Percentiles rank a stretch among this genome's conserved stretches.
Conservation (phyloP, 1,140 invertebrate species). For the Adelges cooleyi region DNA sequence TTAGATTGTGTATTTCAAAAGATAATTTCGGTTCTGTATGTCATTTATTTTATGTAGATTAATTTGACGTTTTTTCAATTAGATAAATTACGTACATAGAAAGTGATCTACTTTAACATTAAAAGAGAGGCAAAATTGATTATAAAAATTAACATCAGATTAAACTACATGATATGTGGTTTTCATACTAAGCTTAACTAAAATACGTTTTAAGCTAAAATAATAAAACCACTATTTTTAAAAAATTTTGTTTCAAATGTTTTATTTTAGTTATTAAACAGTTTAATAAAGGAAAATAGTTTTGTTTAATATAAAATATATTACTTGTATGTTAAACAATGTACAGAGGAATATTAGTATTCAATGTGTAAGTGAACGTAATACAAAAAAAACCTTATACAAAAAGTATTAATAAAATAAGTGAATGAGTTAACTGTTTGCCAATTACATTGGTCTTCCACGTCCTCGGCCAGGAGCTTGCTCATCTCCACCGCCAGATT, state of each 20-base stretch:
- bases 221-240: background rate
- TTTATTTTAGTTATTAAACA: constrained; percentile 20
- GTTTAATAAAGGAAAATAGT: background rate
- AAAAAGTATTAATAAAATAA: constrained; percentile 26
- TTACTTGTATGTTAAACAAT: constrained; percentile 18
- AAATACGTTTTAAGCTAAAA: constrained; percentile 2
- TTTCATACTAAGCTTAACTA: too few relatives aligned
- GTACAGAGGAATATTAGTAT: constrained; percentile 5
- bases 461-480: constrained; percentile 48
- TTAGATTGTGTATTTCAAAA: too few relatives aligned
- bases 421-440: background rate
- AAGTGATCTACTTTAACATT: too few relatives aligned
- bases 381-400: constrained; percentile 24
- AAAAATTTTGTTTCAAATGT: background rate
- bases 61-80: too few relatives aligned
- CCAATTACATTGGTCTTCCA: constrained; percentile 50
- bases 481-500: constrained; percentile 46
- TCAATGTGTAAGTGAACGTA: background rate
- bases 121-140: too few relatives aligned
- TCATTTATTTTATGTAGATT: too few relatives aligned
- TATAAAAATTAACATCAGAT: too few relatives aligned
- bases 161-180: too few relatives aligned
- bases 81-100: too few relatives aligned
- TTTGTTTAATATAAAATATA: background rate
- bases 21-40: too few relatives aligned